Evolutionary conservation across 2,797 vertebrate genomes (phyloP).

Genomic region (Sebastes taczanowskii): DNA sequence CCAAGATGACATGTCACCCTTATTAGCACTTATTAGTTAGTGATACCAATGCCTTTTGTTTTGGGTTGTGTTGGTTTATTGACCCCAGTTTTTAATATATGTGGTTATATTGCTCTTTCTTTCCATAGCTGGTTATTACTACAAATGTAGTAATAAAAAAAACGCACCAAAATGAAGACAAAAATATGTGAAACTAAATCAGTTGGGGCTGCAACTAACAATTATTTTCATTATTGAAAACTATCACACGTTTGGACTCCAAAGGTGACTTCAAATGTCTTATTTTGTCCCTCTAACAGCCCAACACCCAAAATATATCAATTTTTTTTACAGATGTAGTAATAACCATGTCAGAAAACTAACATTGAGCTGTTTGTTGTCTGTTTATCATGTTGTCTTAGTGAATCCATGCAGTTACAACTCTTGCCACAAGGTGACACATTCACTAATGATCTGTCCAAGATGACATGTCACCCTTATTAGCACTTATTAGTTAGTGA

Average conservation of each 20-base stretch:
- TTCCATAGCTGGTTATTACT: too few species aligned
- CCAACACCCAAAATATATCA: neutral
- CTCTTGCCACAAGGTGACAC: constrained; percentile 48
- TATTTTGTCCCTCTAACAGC: neutral
- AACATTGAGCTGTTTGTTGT: neutral
- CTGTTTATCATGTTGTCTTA: neutral
- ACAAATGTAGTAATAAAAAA: neutral
- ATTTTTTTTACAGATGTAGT: fast-evolving
- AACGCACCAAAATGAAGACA: neutral
- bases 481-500: neutral
- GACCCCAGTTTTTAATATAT: neutral
- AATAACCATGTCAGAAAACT: neutral
- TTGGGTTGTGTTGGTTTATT: neutral
- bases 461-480: neutral
- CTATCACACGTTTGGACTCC: neutral
- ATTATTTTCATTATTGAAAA: neutral
- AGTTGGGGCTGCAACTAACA: neutral
- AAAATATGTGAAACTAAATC: neutral
- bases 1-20: neutral
- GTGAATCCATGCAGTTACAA: constrained; percentile 7
- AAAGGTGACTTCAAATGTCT: neutral
- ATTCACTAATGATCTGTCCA: neutral
- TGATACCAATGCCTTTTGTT: neutral
- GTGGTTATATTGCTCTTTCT: fast-evolving
- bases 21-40: neutral